These are phyloP conservation scores for Drosophila parabipectinata DNA, from an alignment of 1,140 invertebrate genomes.

Conservation along the genomic window DNA sequence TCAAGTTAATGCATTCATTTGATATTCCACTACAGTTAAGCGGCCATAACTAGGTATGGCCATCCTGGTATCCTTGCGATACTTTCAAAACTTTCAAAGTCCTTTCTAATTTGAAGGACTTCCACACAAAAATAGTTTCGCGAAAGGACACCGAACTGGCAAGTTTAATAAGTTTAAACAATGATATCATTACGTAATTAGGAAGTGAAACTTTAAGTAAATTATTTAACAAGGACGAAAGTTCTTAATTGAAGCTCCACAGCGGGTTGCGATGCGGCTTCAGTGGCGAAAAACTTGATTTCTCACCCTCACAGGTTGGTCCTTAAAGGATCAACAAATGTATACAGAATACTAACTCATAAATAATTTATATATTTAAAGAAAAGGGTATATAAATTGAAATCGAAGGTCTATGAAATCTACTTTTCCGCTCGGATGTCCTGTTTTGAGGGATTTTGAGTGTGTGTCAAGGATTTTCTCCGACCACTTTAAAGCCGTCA, in stretches of 20 bases:
- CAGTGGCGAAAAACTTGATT: too few relatives aligned
- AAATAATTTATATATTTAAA: too few relatives aligned
- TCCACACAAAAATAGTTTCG: not conserved
- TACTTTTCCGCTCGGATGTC: not conserved
- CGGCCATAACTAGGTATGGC: not conserved
- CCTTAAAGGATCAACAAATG: too few relatives aligned
- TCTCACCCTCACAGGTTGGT: not conserved
- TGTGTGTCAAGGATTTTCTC: slow-evolving; percentile 36
- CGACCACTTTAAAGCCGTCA: not conserved
- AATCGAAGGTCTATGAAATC: not conserved
- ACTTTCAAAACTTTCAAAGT: not conserved
- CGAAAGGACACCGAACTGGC: not conserved
- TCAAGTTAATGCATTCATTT: not conserved
- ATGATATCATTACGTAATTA: slow-evolving; percentile 28
- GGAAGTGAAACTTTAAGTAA: slow-evolving; percentile 12
- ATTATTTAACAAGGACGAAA: slow-evolving; percentile 16
- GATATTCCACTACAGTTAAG: too few relatives aligned
- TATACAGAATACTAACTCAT: too few relatives aligned
- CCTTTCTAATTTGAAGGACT: not conserved
- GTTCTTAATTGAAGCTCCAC: not conserved
- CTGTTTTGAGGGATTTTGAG: slow-evolving; percentile 5
- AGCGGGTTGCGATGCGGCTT: slow-evolving; percentile 1
- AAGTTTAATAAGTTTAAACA: slow-evolving; percentile 7
- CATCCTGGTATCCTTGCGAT: not conserved
- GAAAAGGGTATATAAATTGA: too few relatives aligned